Percentiles rank a stretch among this genome's conserved stretches.
Evolutionary conservation across 1,140 invertebrate species (phyloP).

Genomic region (Sinonovacula constricta): DNA sequence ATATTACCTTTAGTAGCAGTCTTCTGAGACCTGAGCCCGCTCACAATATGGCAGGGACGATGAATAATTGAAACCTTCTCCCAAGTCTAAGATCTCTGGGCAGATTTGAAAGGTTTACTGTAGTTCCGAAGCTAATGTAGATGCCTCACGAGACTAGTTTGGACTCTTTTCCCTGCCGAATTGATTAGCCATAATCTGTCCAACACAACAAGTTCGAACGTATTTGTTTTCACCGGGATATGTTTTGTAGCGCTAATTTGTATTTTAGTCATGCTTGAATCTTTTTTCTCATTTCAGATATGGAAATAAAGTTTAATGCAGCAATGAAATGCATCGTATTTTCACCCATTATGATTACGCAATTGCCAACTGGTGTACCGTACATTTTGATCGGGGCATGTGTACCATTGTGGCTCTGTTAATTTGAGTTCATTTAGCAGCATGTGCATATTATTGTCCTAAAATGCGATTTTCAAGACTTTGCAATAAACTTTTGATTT

Average conservation of each 20-base stretch:
- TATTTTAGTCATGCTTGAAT: neutral
- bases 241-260: neutral
- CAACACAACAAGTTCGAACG: neutral
- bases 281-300: neutral
- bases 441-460: too few relatives aligned
- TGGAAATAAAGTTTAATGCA: neutral
- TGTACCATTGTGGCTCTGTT: too few relatives aligned
- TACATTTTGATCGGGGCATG: too few relatives aligned
- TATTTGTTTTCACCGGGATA: neutral
- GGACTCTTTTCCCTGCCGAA: neutral
- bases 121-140: conserved; percentile 15
- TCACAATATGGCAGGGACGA: conserved; percentile 43
- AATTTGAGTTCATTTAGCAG: too few relatives aligned
- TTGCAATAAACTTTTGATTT: too few relatives aligned
- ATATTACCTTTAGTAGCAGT: conserved; percentile 43
- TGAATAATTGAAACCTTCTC: conserved; percentile 49
- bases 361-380: too few relatives aligned
- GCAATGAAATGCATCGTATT: too few relatives aligned
- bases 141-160: conserved; percentile 26
- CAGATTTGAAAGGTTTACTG: conserved; percentile 47
- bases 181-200: neutral
- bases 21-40: conserved; percentile 43
- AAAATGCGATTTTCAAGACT: too few relatives aligned
- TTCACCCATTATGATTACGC: too few relatives aligned
- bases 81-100: conserved; percentile 21